These are phyloP conservation scores for Synanthedon vespiformis DNA, from an alignment of 2,888 invertebrate species.

Conservation along the genomic window DNA sequence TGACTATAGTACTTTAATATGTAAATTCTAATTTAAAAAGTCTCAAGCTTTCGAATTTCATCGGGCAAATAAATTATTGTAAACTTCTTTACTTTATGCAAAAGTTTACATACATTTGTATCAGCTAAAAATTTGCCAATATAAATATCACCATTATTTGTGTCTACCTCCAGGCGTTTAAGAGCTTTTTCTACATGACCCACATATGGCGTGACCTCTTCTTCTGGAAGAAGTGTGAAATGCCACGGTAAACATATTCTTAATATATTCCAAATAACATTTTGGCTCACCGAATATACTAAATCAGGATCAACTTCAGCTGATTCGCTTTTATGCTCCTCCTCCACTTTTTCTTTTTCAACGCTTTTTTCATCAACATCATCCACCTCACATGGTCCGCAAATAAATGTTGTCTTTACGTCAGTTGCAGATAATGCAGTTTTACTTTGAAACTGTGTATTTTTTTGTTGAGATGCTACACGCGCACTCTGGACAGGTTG, in stretches of 20 bases:
- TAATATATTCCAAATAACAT: constrained; percentile 50
- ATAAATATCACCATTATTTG: constrained; percentile 49
- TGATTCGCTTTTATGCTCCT: constrained; percentile 29
- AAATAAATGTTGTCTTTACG: constrained; percentile 40
- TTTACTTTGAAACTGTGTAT: constrained; percentile 19
- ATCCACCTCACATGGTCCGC: constrained; percentile 42
- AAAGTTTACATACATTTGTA: constrained; percentile 35
- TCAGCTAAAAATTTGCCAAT: constrained; percentile 44
- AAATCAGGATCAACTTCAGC: constrained; percentile 31
- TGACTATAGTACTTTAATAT: too few relatives aligned
- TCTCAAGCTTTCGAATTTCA: constrained; percentile 26
- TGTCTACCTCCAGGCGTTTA: constrained; percentile 36
- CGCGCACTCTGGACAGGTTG: constrained; percentile 32
- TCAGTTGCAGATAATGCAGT: constrained; percentile 30
- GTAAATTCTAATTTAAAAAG: constrained; percentile 3
- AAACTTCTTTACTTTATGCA: constrained; percentile 51
- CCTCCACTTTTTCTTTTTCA: constrained; percentile 27
- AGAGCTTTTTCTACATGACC: constrained; percentile 31
- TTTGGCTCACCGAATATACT: constrained; percentile 42
- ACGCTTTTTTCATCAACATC: constrained; percentile 24
- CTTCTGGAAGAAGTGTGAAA: constrained; percentile 38
- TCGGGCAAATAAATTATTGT: constrained; percentile 35
- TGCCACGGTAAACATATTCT: constrained; percentile 54
- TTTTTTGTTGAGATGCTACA: constrained; percentile 25
- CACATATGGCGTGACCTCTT: constrained; percentile 31